These are phyloP conservation scores for Drosophila aff. DNA, from an alignment of 1,140 invertebrate genomes.

Conservation along the genomic window DNA sequence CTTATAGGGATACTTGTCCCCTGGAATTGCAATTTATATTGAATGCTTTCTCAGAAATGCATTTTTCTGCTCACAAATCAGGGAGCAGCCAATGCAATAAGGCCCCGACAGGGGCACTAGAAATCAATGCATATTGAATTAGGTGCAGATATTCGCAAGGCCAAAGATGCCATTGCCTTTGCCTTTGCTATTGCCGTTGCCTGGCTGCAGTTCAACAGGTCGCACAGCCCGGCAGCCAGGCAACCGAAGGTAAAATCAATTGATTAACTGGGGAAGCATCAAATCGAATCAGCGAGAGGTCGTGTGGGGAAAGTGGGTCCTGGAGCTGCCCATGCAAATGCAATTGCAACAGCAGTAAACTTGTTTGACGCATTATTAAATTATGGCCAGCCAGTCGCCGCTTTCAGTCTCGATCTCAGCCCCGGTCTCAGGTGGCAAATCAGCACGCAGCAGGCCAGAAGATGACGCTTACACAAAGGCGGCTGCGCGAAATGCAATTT, in stretches of 20 bases:
- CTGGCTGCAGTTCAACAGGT: slow-evolving; percentile 30
- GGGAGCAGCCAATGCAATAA: slow-evolving; percentile 31
- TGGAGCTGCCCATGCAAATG: slow-evolving; percentile 34
- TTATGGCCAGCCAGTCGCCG: slow-evolving; percentile 30
- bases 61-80: slow-evolving; percentile 24
- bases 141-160: slow-evolving; percentile 4
- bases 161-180: background rate
- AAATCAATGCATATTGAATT: slow-evolving; percentile 53
- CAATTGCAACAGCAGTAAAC: slow-evolving; percentile 43
- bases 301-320: slow-evolving; percentile 2
- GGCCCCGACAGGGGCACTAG: slow-evolving; percentile 3
- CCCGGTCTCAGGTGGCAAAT: slow-evolving; percentile 38
- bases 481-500: slow-evolving; percentile 30
- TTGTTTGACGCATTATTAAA: slow-evolving; percentile 40
- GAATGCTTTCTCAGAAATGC: slow-evolving; percentile 5
- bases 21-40: background rate
- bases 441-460: slow-evolving; percentile 23
- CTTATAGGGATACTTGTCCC: too few relatives aligned
- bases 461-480: slow-evolving; percentile 28
- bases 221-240: background rate
- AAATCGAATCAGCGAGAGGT: slow-evolving; percentile 41
- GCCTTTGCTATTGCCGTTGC: background rate
- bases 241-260: slow-evolving; percentile 48
- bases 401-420: background rate
- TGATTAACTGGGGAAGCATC: slow-evolving; percentile 46